Evolutionary conservation across 1,140 invertebrate genomes (phyloP).

Genomic region (Brachionus angularis): DNA sequence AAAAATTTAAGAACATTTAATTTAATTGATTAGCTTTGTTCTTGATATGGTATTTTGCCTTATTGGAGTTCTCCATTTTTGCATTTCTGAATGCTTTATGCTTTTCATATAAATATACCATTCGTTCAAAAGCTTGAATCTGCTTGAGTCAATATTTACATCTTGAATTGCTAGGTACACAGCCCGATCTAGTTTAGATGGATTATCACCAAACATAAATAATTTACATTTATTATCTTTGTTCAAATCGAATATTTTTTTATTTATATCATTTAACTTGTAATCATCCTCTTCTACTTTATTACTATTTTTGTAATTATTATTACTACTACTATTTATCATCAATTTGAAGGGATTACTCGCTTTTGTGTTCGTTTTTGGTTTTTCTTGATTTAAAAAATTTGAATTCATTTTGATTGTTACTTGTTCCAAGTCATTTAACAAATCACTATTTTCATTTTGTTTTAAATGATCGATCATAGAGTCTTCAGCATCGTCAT

Average conservation of each 20-base stretch:
- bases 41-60: conserved; percentile 20
- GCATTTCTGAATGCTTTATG: conserved; percentile 33
- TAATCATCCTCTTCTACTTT: background rate
- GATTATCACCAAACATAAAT: conserved; percentile 18
- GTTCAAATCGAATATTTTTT: background rate
- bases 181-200: conserved; percentile 27
- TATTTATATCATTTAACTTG: background rate
- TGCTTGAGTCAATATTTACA: background rate
- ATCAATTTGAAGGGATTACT: background rate
- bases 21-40: too few species aligned
- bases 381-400: background rate
- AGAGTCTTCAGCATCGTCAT: conserved; percentile 17
- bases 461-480: background rate
- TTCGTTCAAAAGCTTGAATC: background rate
- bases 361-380: background rate
- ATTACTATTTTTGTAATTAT: background rate
- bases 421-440: background rate
- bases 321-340: background rate
- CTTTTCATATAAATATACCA: conserved; percentile 21
- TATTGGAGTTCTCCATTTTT: conserved; percentile 34
- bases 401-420: conserved; percentile 12
- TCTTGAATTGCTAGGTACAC: conserved; percentile 37
- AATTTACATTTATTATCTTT: background rate
- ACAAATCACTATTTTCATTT: background rate
- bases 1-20: conserved; percentile 10